A percentile compares a stretch with the other conserved stretches of the same genome.
Conservation (phyloP, 2,888 invertebrate genomes). For the Lasioglossum vierecki region DNA sequence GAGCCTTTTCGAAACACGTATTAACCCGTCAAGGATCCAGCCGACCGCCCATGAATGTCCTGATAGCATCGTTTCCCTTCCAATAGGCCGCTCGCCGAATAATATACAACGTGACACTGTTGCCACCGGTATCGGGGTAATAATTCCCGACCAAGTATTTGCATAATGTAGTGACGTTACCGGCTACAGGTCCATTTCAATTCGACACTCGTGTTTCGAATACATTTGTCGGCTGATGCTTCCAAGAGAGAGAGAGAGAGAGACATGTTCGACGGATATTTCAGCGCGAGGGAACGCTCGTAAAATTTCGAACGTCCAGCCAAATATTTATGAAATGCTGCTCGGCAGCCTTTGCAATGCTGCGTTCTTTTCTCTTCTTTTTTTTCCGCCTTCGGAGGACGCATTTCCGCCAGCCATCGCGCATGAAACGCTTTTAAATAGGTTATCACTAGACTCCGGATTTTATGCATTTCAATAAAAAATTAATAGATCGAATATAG, state of each 20-base stretch:
- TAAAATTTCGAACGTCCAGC: background rate
- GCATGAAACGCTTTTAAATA: background rate
- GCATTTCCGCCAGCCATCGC: background rate
- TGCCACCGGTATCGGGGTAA: conserved; percentile 69
- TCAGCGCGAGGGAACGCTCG: background rate
- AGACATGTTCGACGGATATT: background rate
- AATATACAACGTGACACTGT: conserved; percentile 72
- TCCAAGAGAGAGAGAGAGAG: conserved; percentile 1
- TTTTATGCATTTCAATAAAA: no score
- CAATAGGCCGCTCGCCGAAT: conserved; percentile 66
- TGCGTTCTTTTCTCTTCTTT: background rate
- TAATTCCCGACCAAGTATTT: conserved; percentile 70
- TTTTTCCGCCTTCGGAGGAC: background rate
- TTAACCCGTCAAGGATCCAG: background rate
- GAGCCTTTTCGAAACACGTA: background rate
- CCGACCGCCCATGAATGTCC: background rate
- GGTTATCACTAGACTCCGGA: background rate
- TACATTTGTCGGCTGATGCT: conserved; percentile 14
- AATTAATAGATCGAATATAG: no score
- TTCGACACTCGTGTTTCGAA: conserved; percentile 29
- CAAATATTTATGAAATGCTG: conserved; percentile 1
- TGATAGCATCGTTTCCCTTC: conserved; percentile 69
- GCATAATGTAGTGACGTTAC: conserved; percentile 54
- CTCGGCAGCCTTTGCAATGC: background rate
- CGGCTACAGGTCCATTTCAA: conserved; percentile 1